These are phyloP conservation scores for Choloepus hoffmanni DNA, from an alignment of 2,113 vertebrate genomes.

Conservation along the genomic window DNA sequence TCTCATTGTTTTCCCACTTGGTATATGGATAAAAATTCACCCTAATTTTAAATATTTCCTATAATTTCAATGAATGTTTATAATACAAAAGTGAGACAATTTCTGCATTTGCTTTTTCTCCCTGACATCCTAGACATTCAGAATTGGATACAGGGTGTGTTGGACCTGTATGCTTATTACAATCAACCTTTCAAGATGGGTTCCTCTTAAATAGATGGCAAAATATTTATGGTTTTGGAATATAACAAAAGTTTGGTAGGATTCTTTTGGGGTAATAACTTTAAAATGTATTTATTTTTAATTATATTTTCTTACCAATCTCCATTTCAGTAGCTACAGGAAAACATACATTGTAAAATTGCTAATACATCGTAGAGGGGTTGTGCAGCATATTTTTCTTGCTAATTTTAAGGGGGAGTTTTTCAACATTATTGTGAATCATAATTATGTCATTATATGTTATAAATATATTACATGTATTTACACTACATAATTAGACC, in stretches of 20 bases:
- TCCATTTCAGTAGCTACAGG: conserved; percentile 63
- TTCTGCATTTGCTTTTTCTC: background rate
- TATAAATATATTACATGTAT: conserved; percentile 90
- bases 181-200: conserved; percentile 46
- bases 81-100: background rate
- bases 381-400: conserved; percentile 78
- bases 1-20: background rate
- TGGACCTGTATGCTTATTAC: background rate
- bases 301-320: conserved; percentile 65
- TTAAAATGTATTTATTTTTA: conserved; percentile 72
- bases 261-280: conserved; percentile 56
- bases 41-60: background rate
- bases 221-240: conserved; percentile 59
- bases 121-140: background rate
- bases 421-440: conserved; percentile 84
- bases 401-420: conserved; percentile 82
- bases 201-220: conserved; percentile 44
- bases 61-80: background rate
- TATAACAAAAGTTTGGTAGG: conserved; percentile 9
- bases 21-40: background rate
- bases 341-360: conserved; percentile 79
- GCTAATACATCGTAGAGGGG: conserved; percentile 75
- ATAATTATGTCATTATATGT: conserved; percentile 86
- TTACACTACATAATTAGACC: conserved; percentile 91
- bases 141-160: background rate